A percentile compares a stretch with the other conserved stretches of the same genome.
Conservation (phyloP, 2,797 vertebrate species). For the Sandelia bainsii region DNA sequence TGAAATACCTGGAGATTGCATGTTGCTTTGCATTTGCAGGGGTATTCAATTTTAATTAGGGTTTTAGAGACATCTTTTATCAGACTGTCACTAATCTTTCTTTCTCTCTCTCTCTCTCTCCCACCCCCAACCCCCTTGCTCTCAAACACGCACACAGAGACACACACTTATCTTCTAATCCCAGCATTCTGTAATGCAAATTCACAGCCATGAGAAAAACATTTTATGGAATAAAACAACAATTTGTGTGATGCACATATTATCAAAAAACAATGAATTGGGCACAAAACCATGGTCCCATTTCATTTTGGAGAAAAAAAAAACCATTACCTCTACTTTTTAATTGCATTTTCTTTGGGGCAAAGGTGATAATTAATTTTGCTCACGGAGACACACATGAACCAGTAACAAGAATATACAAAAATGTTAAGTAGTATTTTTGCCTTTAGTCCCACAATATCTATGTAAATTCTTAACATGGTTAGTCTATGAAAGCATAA, state of each 20-base stretch:
- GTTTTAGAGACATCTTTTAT: slow-evolving; percentile 87
- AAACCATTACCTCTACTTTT: slow-evolving; percentile 78
- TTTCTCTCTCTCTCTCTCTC: slow-evolving; percentile 18
- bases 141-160: not conserved
- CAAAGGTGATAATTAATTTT: slow-evolving; percentile 85
- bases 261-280: slow-evolving; percentile 70
- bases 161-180: slow-evolving; percentile 6
- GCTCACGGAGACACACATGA: slow-evolving; percentile 74
- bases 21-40: slow-evolving; percentile 80
- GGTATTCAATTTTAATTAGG: slow-evolving; percentile 88
- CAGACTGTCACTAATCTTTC: slow-evolving; percentile 84
- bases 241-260: slow-evolving; percentile 64
- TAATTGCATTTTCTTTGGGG: slow-evolving; percentile 85
- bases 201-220: slow-evolving; percentile 34
- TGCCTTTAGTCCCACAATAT: slow-evolving; percentile 72
- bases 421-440: slow-evolving; percentile 68
- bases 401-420: slow-evolving; percentile 56
- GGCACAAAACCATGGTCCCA: slow-evolving; percentile 62
- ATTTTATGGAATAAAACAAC: slow-evolving; percentile 57
- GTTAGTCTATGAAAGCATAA: slow-evolving; percentile 39
- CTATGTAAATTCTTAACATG: slow-evolving; percentile 52
- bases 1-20: slow-evolving; percentile 86
- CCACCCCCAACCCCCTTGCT: slow-evolving; percentile 5
- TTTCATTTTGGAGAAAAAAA: slow-evolving; percentile 71
- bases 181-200: slow-evolving; percentile 58